These are phyloP conservation scores for Megamerina dolium DNA, from an alignment of 2,888 invertebrate species.

Conservation along the genomic window DNA sequence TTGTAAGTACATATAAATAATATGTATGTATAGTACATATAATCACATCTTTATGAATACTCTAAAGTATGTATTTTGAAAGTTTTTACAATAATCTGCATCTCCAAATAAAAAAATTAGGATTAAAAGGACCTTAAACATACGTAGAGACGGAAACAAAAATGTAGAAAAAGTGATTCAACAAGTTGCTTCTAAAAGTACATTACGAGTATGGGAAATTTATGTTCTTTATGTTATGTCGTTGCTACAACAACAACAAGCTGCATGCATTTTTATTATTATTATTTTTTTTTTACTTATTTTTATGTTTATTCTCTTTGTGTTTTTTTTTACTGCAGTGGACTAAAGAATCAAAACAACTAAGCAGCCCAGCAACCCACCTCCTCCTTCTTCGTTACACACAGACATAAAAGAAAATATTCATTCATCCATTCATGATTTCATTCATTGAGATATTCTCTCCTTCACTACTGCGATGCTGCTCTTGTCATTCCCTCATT, in stretches of 20 bases:
- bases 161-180: constrained; percentile 2
- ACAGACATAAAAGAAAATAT: constrained; percentile 12
- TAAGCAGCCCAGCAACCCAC: background rate
- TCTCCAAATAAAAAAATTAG: too few species aligned
- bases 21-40: too few species aligned
- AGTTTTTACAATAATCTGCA: too few species aligned
- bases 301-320: background rate
- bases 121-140: too few species aligned
- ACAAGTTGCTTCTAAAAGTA: constrained; percentile 14
- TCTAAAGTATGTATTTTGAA: too few species aligned
- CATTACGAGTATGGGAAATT: constrained; percentile 5
- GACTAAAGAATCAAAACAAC: background rate
- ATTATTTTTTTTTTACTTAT: background rate
- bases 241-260: too few species aligned
- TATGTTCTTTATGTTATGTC: background rate
- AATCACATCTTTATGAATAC: too few species aligned
- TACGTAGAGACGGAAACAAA: too few species aligned
- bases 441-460: constrained; percentile 15
- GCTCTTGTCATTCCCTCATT: background rate
- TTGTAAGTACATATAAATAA: too few species aligned
- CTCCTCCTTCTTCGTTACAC: background rate
- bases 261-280: background rate
- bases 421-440: constrained; percentile 18
- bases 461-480: too few species aligned
- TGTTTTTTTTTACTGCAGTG: background rate